Conservation (phyloP, 2,113 vertebrate species). For the Dinomys branickii region DNA sequence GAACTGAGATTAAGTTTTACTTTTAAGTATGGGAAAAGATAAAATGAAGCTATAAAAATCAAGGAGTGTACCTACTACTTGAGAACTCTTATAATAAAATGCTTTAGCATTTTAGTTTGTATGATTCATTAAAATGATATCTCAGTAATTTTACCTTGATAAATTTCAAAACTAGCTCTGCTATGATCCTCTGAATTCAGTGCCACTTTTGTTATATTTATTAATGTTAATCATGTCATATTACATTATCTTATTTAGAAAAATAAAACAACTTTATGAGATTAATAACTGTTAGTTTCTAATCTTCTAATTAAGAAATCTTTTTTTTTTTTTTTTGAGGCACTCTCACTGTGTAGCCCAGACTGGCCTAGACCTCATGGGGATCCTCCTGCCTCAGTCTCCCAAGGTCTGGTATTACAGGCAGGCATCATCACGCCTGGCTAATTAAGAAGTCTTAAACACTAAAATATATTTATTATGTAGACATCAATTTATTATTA, state of each 20-base stretch:
- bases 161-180: neutral
- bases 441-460: neutral
- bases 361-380: neutral
- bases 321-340: neutral
- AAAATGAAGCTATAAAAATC: neutral
- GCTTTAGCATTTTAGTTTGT: neutral
- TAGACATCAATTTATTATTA: neutral
- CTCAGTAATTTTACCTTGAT: neutral
- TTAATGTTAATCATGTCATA: neutral
- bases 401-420: neutral
- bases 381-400: neutral
- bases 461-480: neutral
- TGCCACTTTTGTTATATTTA: neutral
- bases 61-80: neutral
- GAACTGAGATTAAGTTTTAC: neutral
- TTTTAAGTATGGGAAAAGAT: neutral
- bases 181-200: neutral
- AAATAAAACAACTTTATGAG: neutral
- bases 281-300: neutral
- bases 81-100: neutral
- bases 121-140: neutral
- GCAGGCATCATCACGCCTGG: neutral
- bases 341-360: neutral
- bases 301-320: neutral
- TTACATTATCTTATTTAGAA: neutral